Base-by-base conservation (phyloP, 2,888 invertebrate species). In the Lycia hirtaria region DNA sequence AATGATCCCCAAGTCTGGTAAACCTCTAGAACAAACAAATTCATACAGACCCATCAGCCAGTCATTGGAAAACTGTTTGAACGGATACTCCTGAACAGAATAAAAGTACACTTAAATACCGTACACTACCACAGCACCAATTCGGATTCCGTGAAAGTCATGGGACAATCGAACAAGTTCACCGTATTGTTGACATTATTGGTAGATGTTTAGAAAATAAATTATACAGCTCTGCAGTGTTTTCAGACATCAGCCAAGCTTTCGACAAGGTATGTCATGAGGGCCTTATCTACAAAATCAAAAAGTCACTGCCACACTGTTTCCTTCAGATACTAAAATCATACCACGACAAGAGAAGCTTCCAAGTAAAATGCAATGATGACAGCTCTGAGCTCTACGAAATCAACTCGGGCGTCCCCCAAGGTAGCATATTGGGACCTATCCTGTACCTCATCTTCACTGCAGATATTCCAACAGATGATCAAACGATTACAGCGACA, bases 401-500 rank as follows among this genome's bases (percentile, higher is more conserved):
- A 26, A 26, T 26, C 1, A 26, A 26, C 1, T 26, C 26, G 6
- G 38, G 44, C 4, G 12, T 19, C 15, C 44, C 32, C 4, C 44
- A 44, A 19, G 44, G 44, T 32, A 44, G 44, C 20, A 44, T 44
- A 3, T 14, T 44, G 10, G 44, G 44, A 15, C 44, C 44, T 9
- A 17, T 44, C 9, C 26, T 26, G 7, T 26, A 26, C 6, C 6
- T 26, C 5, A 26, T 26, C 5, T 26, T 26, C 9, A 26, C 26
- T 9, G 26, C 26, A 26, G 26, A 26, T 26, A 2, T 26, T 9
- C 26, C 26, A 1, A 26, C 26, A 9, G 5, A 6, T 26, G 26
- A 5, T 9, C 5, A 26, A 9, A 26, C 26, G 7, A 26, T 6
- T 26, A 26, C 6, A 26, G 26, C 26, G 1, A 26, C 26, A 26